A percentile compares a stretch with the other conserved stretches of the same genome.
phyloP scores from a whole-genome alignment of 2,888 invertebrate species.

The Apantesis nais region DNA sequence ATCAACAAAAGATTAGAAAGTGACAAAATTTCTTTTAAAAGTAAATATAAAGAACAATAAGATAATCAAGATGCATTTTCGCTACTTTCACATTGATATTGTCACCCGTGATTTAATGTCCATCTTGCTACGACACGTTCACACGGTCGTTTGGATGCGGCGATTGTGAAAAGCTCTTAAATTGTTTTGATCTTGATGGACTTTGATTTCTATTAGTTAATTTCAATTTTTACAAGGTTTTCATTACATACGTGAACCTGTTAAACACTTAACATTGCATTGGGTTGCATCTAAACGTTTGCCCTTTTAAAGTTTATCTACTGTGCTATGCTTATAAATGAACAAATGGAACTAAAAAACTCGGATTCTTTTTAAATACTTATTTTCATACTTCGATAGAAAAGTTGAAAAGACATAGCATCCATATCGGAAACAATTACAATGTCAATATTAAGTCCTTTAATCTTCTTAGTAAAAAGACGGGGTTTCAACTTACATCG shows the following conservation, averaged over 20 bases:
- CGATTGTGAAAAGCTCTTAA: constrained; percentile 19
- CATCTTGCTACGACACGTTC: constrained; percentile 30
- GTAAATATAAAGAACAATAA: constrained; percentile 47
- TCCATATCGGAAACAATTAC: no score
- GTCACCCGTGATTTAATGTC: constrained; percentile 49
- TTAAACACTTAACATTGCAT: neutral
- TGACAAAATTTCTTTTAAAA: constrained; percentile 25
- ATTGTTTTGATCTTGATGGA: constrained; percentile 10
- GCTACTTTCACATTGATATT: constrained; percentile 54
- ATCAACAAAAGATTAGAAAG: constrained; percentile 57
- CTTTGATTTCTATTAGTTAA: neutral
- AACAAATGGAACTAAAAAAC: neutral
- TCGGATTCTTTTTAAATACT: neutral
- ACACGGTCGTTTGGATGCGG: constrained; percentile 27
- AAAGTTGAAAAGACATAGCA: no score
- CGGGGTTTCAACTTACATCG: no score
- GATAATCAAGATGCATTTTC: constrained; percentile 47
- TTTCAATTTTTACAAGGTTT: neutral
- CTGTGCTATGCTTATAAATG: no score
- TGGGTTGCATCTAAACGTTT: no score
- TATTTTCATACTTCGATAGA: no score
- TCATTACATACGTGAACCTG: neutral
- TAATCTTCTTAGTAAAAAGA: no score
- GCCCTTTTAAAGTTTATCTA: no score
- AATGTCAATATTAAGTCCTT: no score